Evolutionary conservation across 2,797 vertebrate genomes (phyloP).

Genomic region (Otolemur crassicaudatus): DNA sequence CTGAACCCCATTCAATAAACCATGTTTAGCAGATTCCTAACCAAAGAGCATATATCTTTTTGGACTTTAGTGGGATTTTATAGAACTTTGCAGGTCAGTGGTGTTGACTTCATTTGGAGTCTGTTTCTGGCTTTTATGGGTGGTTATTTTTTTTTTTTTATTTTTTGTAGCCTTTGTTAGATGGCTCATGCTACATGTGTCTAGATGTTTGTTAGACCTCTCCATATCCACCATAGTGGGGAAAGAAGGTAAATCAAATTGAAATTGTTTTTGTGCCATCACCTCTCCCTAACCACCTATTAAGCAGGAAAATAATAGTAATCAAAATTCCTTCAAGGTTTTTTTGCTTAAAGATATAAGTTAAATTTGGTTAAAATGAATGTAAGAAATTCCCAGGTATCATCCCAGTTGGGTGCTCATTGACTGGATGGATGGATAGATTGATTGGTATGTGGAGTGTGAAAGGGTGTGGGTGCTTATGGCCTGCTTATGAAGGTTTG

Average conservation of each 20-base stretch:
- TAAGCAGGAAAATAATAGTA: not conserved
- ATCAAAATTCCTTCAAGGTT: not conserved
- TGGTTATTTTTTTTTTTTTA: not conserved
- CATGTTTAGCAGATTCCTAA: not conserved
- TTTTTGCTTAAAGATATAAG: not conserved
- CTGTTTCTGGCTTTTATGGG: not conserved
- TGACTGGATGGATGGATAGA: not conserved
- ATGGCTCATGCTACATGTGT: not conserved
- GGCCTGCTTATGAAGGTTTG: not conserved
- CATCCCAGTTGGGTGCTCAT: not conserved
- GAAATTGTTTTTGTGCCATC: not conserved
- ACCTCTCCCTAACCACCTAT: not conserved
- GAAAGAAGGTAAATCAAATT: not conserved
- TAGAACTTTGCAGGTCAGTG: not conserved
- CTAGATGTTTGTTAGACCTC: not conserved
- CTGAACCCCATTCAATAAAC: slow-evolving; percentile 21
- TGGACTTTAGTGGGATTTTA: not conserved
- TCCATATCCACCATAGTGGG: not conserved
- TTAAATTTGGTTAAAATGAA: not conserved
- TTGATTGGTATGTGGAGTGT: not conserved
- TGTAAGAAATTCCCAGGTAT: not conserved
- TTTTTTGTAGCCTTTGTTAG: not conserved
- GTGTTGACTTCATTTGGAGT: not conserved
- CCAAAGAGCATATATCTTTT: slow-evolving; percentile 24
- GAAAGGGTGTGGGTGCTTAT: not conserved